These are phyloP conservation scores for Harpegnathos saltator DNA, from an alignment of 1,140 invertebrate species.

Conservation along the genomic window DNA sequence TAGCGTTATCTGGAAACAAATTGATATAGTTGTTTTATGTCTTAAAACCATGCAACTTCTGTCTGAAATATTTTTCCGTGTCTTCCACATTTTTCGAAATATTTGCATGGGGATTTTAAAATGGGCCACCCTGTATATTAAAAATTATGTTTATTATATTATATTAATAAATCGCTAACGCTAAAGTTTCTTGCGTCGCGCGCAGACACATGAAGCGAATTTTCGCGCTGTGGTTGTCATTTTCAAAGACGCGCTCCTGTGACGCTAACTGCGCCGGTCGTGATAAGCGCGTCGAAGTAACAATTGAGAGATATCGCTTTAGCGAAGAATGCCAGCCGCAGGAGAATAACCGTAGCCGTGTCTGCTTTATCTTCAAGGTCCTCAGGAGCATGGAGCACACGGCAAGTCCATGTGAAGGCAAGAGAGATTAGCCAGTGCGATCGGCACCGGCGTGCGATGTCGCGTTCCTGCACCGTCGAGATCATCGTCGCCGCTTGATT, in stretches of 20 bases:
- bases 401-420: neutral
- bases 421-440: neutral
- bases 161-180: too few species aligned
- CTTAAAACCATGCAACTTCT: too few species aligned
- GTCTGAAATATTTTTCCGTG: too few species aligned
- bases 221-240: too few species aligned
- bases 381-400: neutral
- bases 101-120: too few species aligned
- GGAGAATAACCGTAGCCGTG: conserved; percentile 35
- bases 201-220: too few species aligned
- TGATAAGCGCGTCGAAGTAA: neutral
- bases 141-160: too few species aligned
- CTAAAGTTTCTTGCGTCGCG: too few species aligned
- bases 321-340: neutral
- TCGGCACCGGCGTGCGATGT: conserved; percentile 31
- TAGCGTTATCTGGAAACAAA: too few species aligned
- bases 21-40: too few species aligned
- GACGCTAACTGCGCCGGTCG: neutral
- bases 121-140: too few species aligned
- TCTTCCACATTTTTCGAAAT: too few species aligned
- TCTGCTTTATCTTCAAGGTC: conserved; percentile 54
- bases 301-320: conserved; percentile 33
- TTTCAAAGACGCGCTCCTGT: neutral
- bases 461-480: conserved; percentile 5
- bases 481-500: conserved; percentile 30